Evolutionary conservation across 2,888 invertebrate genomes (phyloP).

Genomic region (Hemithea aestivaria): DNA sequence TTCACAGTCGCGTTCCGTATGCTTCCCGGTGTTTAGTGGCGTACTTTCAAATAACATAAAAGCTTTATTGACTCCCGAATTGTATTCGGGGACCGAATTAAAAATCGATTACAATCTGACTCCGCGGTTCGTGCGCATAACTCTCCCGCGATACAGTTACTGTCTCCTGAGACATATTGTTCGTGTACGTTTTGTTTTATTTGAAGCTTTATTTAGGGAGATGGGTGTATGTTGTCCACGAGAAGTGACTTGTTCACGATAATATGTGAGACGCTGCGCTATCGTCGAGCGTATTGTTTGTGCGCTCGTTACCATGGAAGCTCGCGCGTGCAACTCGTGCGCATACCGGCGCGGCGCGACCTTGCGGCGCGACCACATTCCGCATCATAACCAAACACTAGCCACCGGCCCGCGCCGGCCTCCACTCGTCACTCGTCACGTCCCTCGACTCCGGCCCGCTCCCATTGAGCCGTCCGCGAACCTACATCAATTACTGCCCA

Average conservation of each 20-base stretch:
- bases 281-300: conserved; percentile 3
- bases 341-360: conserved; percentile 45
- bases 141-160: not conserved
- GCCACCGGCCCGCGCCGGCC: conserved; percentile 20
- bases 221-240: not conserved
- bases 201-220: not conserved
- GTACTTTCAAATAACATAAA: conserved; percentile 17
- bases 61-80: conserved; percentile 17
- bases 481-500: conserved; percentile 41
- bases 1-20: conserved; percentile 22
- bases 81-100: conserved; percentile 26
- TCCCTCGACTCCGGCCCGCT: conserved; percentile 24
- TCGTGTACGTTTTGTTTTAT: not conserved
- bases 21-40: conserved; percentile 20
- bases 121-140: conserved; percentile 9
- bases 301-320: not conserved
- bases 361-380: conserved; percentile 46
- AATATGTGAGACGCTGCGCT: conserved; percentile 4
- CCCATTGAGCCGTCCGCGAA: conserved; percentile 49
- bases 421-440: conserved; percentile 15
- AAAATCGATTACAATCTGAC: conserved; percentile 23
- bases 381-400: conserved; percentile 28
- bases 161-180: not conserved
- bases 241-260: not conserved
- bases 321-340: conserved; percentile 24